These are phyloP conservation scores for Microcaecilia unicolor DNA, from an alignment of 2,797 vertebrate species.

Conservation along the genomic window DNA sequence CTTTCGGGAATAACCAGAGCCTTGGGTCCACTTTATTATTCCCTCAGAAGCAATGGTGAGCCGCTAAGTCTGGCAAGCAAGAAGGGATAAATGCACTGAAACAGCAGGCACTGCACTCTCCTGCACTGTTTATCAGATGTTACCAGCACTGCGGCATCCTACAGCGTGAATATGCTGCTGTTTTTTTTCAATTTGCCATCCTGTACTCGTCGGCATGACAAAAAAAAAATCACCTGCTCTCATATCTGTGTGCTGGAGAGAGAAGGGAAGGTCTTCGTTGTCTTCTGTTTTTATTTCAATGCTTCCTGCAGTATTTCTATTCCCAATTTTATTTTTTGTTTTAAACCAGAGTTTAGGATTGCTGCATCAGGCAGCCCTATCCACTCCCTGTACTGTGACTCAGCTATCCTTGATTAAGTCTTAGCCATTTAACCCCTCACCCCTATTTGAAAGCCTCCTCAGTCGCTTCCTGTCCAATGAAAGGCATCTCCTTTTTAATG, in stretches of 20 bases:
- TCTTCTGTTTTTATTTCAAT: too few species aligned
- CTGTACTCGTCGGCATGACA: conserved; percentile 48
- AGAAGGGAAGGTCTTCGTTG: too few species aligned
- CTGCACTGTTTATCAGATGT: conserved; percentile 30
- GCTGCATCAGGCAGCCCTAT: too few species aligned
- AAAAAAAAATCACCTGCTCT: conserved; percentile 43
- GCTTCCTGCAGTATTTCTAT: too few species aligned
- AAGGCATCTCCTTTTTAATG: conserved; percentile 20
- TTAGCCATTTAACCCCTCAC: too few species aligned
- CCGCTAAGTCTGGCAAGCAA: background rate
- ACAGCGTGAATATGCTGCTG: conserved; percentile 29
- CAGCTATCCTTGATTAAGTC: too few species aligned
- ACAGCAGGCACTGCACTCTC: conserved; percentile 25
- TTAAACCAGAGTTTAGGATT: too few species aligned
- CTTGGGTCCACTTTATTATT: background rate
- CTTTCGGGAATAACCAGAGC: accelerated
- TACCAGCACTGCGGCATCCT: conserved; percentile 41
- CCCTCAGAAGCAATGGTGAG: background rate
- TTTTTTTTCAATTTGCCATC: conserved; percentile 48
- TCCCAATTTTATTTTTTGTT: too few species aligned
- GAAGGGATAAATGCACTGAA: conserved; percentile 15
- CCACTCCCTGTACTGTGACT: too few species aligned
- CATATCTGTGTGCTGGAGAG: background rate
- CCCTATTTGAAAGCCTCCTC: background rate
- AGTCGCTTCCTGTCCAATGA: conserved; percentile 18